Conservation (phyloP, 1,140 invertebrate genomes). For the Papilio aristodemus region DNA sequence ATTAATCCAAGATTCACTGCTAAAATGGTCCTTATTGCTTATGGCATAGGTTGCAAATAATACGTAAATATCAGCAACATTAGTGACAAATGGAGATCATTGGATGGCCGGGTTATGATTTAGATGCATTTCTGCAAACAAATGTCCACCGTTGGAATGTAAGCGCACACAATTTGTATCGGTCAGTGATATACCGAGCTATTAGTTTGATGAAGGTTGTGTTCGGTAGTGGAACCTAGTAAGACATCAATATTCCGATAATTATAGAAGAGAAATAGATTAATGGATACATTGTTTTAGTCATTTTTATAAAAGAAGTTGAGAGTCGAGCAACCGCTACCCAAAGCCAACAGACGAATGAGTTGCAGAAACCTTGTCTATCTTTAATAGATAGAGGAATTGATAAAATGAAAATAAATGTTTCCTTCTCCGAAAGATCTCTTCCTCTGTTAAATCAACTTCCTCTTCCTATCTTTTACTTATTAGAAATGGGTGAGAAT, state of each 20-base stretch:
- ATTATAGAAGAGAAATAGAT: background rate
- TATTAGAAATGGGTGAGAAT: no score
- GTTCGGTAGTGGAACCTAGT: conserved; percentile 22
- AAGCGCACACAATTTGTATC: conserved; percentile 49
- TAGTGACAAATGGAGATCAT: conserved; percentile 48
- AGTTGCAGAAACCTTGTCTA: no score
- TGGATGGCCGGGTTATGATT: conserved; percentile 47
- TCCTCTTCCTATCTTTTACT: no score
- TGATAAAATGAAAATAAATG: no score
- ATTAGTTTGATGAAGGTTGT: conserved; percentile 45
- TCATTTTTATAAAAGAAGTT: no score
- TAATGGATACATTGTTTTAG: conserved; percentile 16
- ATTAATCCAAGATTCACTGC: background rate
- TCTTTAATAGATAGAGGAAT: no score
- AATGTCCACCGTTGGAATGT: conserved; percentile 46
- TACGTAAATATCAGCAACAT: conserved; percentile 8
- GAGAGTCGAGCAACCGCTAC: no score
- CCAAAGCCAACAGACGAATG: no score
- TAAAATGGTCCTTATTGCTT: background rate
- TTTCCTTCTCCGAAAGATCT: no score
- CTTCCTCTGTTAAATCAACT: no score
- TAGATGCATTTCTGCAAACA: conserved; percentile 47
- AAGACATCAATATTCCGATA: background rate
- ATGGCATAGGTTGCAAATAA: background rate
- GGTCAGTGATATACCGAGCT: conserved; percentile 49